Conservation (phyloP, 2,113 vertebrate genomes). For the Pelecanoides urinatrix region DNA sequence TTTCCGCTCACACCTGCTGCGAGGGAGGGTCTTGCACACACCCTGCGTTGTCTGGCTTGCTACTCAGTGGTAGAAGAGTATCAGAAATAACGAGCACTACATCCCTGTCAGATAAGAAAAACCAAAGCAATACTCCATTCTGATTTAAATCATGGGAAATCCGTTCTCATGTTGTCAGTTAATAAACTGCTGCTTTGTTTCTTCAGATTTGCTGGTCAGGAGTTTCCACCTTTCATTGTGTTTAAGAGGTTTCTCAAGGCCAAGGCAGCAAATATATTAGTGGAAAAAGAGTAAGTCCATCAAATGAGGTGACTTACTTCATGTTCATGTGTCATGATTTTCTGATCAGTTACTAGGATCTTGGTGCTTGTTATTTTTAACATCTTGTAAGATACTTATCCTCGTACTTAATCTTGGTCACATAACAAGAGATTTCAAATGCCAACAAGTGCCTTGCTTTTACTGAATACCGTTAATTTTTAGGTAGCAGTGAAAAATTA, state of each 20-base stretch:
- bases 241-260: constrained; percentile 71
- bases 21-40: background rate
- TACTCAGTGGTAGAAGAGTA: background rate
- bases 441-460: background rate
- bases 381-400: background rate
- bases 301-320: constrained; percentile 52
- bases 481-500: background rate
- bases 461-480: background rate
- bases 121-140: background rate
- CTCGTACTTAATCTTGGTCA: background rate
- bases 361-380: background rate
- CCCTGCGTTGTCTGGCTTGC: background rate
- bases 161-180: background rate
- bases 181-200: background rate
- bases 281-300: constrained; percentile 42
- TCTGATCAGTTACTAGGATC: background rate
- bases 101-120: background rate
- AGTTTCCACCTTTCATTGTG: constrained; percentile 67
- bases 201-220: constrained; percentile 65
- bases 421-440: background rate
- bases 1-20: fast-evolving
- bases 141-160: background rate
- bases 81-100: background rate
- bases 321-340: background rate
- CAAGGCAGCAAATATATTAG: constrained; percentile 62